Evolutionary conservation across 1,140 invertebrate species (phyloP).

Genomic region (Popillia japonica): DNA sequence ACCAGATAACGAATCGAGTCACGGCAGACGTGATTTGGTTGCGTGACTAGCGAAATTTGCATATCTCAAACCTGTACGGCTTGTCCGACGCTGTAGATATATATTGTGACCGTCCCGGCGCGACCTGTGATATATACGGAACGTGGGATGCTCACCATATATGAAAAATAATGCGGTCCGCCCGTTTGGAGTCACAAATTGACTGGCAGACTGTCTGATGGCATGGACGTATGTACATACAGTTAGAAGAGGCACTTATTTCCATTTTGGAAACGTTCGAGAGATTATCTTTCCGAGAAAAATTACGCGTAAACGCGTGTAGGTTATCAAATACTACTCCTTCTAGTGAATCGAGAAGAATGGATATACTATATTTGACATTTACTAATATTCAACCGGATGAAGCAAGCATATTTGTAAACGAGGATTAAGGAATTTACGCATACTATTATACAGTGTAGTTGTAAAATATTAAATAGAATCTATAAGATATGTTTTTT

Average conservation of each 20-base stretch:
- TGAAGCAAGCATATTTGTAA: too few species aligned
- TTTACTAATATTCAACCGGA: too few species aligned
- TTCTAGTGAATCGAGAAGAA: too few species aligned
- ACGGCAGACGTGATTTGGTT: conserved; percentile 34
- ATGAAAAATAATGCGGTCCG: conserved; percentile 17
- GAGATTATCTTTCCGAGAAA: not conserved
- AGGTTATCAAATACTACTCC: not conserved
- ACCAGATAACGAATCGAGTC: conserved; percentile 33
- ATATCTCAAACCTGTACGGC: conserved; percentile 23
- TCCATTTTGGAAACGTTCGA: conserved; percentile 13
- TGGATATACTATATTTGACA: too few species aligned
- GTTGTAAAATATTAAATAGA: too few species aligned
- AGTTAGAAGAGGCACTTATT: not conserved
- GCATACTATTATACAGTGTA: too few species aligned
- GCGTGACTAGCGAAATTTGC: conserved; percentile 27
- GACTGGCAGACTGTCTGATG: conserved; percentile 18
- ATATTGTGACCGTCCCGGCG: not conserved
- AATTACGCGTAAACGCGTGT: not conserved
- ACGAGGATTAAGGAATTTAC: too few species aligned
- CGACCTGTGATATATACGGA: not conserved
- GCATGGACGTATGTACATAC: not conserved
- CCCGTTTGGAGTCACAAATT: not conserved
- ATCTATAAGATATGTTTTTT: too few species aligned
- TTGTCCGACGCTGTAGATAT: not conserved
- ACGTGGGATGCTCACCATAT: conserved; percentile 3